A percentile compares a stretch with the other conserved stretches of the same genome.
Evolutionary conservation across 2,888 invertebrate genomes (phyloP).

Genomic region (Protodeltote pygarga): DNA sequence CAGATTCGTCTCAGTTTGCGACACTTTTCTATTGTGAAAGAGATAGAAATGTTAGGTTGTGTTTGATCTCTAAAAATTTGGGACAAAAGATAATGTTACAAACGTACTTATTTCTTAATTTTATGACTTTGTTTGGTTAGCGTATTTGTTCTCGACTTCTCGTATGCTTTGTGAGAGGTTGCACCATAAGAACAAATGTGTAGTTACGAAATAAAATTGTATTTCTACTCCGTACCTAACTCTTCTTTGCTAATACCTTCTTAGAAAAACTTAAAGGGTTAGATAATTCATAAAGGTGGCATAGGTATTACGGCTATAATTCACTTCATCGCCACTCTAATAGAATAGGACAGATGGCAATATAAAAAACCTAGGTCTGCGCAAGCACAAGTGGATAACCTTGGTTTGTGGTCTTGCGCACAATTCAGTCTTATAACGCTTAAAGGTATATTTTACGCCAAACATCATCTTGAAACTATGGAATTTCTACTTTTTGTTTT

Average conservation of each 20-base stretch:
- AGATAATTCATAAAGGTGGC: background rate
- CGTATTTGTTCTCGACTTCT: constrained; percentile 28
- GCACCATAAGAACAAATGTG: constrained; percentile 8
- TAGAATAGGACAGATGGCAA: constrained; percentile 49
- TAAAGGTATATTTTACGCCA: constrained; percentile 38
- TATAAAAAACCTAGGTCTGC: constrained; percentile 53
- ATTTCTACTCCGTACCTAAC: no score
- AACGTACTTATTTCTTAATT: constrained; percentile 30
- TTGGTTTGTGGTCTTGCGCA: constrained; percentile 57
- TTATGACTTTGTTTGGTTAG: constrained; percentile 23
- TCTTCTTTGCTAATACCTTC: no score
- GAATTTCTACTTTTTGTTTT: constrained; percentile 16
- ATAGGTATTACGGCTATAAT: constrained; percentile 28
- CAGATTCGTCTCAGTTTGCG: constrained; percentile 70
- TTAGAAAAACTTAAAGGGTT: no score
- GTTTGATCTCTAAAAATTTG: constrained; percentile 52
- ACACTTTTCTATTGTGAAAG: constrained; percentile 67
- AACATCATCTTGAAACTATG: constrained; percentile 23
- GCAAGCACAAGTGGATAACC: constrained; percentile 59
- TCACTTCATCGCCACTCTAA: constrained; percentile 32
- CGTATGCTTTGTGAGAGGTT: constrained; percentile 2
- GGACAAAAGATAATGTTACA: constrained; percentile 50
- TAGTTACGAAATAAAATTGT: no score
- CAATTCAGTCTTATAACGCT: constrained; percentile 45
- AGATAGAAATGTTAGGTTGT: constrained; percentile 57